These are phyloP conservation scores for Mobula birostris DNA, from an alignment of 2,113 vertebrate species.

Conservation along the genomic window DNA sequence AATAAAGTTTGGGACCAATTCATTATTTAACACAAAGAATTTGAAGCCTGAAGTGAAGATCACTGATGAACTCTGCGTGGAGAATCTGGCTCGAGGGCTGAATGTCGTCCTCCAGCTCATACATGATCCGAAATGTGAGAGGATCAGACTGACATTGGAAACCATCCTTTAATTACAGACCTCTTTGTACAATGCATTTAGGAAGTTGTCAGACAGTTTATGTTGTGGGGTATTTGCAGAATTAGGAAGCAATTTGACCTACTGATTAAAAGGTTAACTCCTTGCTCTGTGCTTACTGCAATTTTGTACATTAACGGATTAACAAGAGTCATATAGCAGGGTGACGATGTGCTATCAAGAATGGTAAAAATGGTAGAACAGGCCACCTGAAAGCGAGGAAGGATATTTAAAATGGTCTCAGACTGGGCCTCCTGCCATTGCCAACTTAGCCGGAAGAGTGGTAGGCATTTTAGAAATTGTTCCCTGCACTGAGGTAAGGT, in stretches of 20 bases:
- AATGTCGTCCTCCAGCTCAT: neutral
- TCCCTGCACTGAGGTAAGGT: neutral
- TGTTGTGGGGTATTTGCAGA: neutral
- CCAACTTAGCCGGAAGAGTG: slow-evolving; percentile 28
- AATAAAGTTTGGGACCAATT: neutral
- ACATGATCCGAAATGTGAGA: neutral
- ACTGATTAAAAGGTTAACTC: slow-evolving; percentile 15
- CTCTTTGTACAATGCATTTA: neutral
- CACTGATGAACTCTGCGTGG: neutral
- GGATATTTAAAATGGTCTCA: neutral
- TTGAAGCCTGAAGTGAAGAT: neutral
- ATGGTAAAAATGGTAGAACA: neutral
- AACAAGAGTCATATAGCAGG: neutral
- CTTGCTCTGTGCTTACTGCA: neutral
- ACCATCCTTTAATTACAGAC: slow-evolving; percentile 6
- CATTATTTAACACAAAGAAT: neutral
- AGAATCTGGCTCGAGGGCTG: neutral
- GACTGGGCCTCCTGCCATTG: slow-evolving; percentile 5
- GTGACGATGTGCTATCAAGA: neutral
- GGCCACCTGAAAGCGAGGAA: neutral
- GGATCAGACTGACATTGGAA: neutral
- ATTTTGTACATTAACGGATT: slow-evolving; percentile 23
- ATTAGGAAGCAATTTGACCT: slow-evolving; percentile 30
- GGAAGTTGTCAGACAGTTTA: slow-evolving; percentile 14
- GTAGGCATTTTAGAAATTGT: slow-evolving; percentile 38